Evolutionary conservation across 2,888 invertebrate species (phyloP).

Genomic region (Trissolcus brochymenae): DNA sequence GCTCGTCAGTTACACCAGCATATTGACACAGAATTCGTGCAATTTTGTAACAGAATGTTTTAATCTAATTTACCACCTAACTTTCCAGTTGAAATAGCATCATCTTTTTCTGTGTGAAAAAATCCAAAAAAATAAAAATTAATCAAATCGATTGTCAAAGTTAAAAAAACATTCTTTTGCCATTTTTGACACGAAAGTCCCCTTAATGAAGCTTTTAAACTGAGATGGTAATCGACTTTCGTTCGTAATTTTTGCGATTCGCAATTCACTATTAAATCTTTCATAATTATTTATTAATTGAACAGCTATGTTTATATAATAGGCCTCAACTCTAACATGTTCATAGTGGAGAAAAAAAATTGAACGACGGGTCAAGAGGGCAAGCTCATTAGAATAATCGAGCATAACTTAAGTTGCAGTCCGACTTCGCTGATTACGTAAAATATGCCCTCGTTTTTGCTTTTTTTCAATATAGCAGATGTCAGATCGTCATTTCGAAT

Average conservation of each 20-base stretch:
- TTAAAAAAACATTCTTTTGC: no score
- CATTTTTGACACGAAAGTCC: no score
- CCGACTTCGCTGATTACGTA: conserved; percentile 7
- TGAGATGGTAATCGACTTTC: not conserved
- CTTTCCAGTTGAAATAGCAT: no score
- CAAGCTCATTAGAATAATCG: conserved; percentile 40
- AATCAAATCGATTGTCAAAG: no score
- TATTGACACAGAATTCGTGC: no score
- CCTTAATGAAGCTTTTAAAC: not conserved
- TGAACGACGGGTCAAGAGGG: conserved; percentile 11
- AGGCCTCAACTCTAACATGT: not conserved
- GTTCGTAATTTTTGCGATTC: not conserved
- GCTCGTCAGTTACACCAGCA: no score
- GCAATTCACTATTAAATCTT: not conserved
- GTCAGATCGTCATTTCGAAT: not conserved
- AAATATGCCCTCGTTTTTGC: not conserved
- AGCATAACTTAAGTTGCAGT: conserved; percentile 11
- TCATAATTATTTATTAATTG: conserved; percentile 2
- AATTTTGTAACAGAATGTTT: no score
- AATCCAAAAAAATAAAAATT: no score
- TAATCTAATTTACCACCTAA: no score
- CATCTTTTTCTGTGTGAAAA: no score
- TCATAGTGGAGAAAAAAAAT: not conserved
- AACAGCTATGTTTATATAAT: not conserved
- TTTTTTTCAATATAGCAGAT: not conserved